Conservation (phyloP, 2,888 invertebrate genomes). For the Fragum fragum region DNA sequence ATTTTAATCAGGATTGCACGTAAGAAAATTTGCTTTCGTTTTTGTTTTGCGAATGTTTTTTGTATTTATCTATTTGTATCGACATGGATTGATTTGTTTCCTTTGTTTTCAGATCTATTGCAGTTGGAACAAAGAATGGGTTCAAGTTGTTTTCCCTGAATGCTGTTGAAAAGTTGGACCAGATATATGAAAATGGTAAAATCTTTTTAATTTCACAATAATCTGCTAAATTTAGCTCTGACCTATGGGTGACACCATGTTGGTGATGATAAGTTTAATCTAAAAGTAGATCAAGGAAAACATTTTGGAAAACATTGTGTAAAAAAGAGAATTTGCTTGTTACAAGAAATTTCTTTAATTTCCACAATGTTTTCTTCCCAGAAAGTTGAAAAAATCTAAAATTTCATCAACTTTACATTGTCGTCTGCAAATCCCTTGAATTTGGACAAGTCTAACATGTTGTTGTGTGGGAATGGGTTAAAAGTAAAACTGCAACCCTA, state of each 20-base stretch:
- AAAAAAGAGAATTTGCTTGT: no score
- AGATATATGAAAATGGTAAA: constrained; percentile 94
- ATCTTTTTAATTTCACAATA: neutral
- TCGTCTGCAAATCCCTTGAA: no score
- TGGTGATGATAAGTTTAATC: no score
- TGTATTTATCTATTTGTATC: neutral
- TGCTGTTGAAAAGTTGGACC: constrained; percentile 93
- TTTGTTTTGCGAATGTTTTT: neutral
- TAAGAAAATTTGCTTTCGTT: constrained; percentile 89
- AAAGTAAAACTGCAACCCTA: no score
- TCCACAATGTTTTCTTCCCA: no score
- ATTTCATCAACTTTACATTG: no score
- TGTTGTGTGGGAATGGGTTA: no score
- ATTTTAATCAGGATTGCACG: constrained; percentile 99
- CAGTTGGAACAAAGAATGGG: constrained; percentile 96
- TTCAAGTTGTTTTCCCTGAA: constrained; percentile 96
- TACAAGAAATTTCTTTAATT: no score
- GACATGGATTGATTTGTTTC: constrained; percentile 24
- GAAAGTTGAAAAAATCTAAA: no score
- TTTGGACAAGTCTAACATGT: no score
- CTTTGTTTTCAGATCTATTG: constrained; percentile 90
- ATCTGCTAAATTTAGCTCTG: constrained; percentile 12
- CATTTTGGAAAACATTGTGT: no score
- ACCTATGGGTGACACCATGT: neutral
- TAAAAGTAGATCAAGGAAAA: no score